Conservation (phyloP, 2,888 invertebrate genomes). For the Meteorus cinctellus region DNA sequence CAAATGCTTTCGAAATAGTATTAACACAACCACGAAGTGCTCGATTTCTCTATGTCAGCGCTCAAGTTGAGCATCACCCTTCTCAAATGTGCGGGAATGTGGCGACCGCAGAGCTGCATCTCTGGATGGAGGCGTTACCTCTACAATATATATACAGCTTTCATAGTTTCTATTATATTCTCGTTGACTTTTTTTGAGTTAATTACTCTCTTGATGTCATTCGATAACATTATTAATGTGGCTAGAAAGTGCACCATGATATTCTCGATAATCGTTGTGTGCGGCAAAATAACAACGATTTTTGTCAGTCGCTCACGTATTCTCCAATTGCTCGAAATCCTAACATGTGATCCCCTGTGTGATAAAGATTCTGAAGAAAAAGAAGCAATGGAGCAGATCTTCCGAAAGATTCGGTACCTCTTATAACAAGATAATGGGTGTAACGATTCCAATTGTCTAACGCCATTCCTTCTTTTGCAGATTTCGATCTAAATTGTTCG, state of each 20-base stretch:
- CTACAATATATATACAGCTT: background rate
- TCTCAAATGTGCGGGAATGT: background rate
- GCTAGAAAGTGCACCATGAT: background rate
- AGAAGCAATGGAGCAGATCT: too few species aligned
- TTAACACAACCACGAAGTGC: background rate
- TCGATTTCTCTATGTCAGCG: background rate
- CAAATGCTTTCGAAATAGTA: too few species aligned
- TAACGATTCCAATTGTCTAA: too few species aligned
- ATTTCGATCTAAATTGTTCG: too few species aligned
- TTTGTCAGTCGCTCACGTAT: background rate
- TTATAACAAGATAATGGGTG: too few species aligned
- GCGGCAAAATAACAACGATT: background rate
- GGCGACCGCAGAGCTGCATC: background rate
- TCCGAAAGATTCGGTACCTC: too few species aligned
- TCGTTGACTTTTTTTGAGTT: background rate
- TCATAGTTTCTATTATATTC: background rate
- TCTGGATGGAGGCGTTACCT: background rate
- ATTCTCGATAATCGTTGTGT: background rate
- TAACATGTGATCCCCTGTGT: background rate
- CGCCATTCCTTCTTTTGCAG: too few species aligned
- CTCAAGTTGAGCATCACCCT: background rate
- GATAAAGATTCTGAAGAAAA: too few species aligned
- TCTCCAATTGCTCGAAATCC: background rate
- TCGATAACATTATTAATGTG: background rate
- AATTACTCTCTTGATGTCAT: background rate